Evolutionary conservation across 2,888 invertebrate genomes (phyloP), one percentile per base, ranked within the genome.

Genomic region (Chironomus tentans): DNA sequence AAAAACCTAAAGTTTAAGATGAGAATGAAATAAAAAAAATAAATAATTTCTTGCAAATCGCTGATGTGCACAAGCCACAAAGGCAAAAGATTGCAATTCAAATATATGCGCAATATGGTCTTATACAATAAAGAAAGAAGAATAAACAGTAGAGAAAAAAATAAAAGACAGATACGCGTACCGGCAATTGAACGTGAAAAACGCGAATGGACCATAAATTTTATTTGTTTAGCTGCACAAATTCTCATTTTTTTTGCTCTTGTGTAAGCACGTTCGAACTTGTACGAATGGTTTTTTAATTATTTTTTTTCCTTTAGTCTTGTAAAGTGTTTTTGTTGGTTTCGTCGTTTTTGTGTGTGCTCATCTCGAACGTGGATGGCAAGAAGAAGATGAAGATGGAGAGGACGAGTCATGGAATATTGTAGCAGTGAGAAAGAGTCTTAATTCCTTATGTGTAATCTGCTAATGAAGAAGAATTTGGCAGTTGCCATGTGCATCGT

Each of bases 151-250:
- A 38, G 38, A 38, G 10, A 38, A 38, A 10, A 10, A 38, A 38
- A 38, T 38, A 38, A 38, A 38, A 38, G 38, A 38, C 38, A 56
- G 56, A 56, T 4, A 56, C 56, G 56, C 56, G 74, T 74, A 62
- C 65, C 65, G 68, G 74, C 74, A 74, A 74, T 68, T 68, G 74
- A 65, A 74, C 68, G 74, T 74, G 74, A 74, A 46, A 47, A 74
- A 68, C 74, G 74, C 74, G 68, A 74, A 47, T 74, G 18, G 48
- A 15, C 68, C 74, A 74, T 74, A 74, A 74, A 74, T 74, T 74
- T 62, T 47, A 50, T 22, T 61, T 38, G 72, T 21, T 68, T 62
- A 56, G 56, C 56, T 18, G 56, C 65, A 65, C 13, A 18, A 24
- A 65, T 21, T 38, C 38, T 38, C 38, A 38, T 38, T 24, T 62